Evolutionary conservation across 2,113 vertebrate species (phyloP), one percentile per base, ranked within the genome.

Genomic region (Acrocephalus arundinaceus): DNA sequence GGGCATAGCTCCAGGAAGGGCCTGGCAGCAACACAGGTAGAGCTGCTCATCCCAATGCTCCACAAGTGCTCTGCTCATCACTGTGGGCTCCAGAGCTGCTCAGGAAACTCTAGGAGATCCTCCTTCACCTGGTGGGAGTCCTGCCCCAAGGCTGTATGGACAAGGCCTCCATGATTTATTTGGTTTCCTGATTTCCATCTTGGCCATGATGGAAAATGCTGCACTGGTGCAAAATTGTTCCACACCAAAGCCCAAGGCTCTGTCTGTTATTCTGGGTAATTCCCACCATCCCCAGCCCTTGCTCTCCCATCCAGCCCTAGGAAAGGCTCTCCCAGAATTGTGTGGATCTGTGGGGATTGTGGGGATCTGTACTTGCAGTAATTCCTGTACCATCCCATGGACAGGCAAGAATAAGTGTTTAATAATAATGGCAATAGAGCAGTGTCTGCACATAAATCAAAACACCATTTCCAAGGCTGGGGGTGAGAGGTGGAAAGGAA

Each of bases 371-470:
- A 41, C 39, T 78, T 74, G 43, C 57, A 71, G 33, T 22, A 46
- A 61, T 65, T 85, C 52, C 73, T 0, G 0, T 27, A 9, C 8
- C 2, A 3, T 73, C 62, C 45, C 41, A 30, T 0, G 0, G 37
- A 39, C n/a, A 67, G 87, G 22, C 43, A 61, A 70, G 57, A 91
- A 13, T 68, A 61, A 43, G 13, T 15, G 48, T 52, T 94, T 71
- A 59, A 31, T 48, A 84, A 55, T 15, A 43, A 48, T 68, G 62
- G 71, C 55, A 89, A 75, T n/a, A 22, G 43, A 84, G 13, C 65
- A 24, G 61, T 41, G 30, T 15, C 61, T 91, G 77, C 66, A 79
- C 79, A 51, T 46, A 70, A 94, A 85, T 85, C 24, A 61, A 61
- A 73, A 35, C 25, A 7, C 21, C 15, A 25, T 73, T 87, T 76